A percentile compares a stretch with the other conserved stretches of the same genome.
These are phyloP conservation scores for Thunnus maccoyii DNA, from an alignment of 2,113 vertebrate species.

Conservation along the genomic window DNA sequence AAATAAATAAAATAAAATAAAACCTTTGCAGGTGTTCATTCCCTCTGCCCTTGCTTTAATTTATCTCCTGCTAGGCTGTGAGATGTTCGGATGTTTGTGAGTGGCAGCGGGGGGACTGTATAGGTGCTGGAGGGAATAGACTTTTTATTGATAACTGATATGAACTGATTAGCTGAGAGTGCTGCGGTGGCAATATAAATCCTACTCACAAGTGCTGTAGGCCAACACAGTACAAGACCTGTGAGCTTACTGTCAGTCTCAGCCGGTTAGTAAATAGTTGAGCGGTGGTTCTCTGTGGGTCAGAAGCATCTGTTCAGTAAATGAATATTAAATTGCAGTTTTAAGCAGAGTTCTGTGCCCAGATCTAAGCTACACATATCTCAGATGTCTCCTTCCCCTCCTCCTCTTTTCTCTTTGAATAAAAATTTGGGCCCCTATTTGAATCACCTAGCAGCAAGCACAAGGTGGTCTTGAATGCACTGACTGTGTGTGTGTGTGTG, in stretches of 20 bases:
- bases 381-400: slow-evolving; percentile 10
- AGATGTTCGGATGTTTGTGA: slow-evolving; percentile 39
- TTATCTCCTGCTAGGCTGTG: slow-evolving; percentile 37
- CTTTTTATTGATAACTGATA: slow-evolving; percentile 68
- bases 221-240: slow-evolving; percentile 20
- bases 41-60: slow-evolving; percentile 37
- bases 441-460: too few relatives aligned
- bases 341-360: slow-evolving; percentile 18
- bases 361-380: slow-evolving; percentile 41
- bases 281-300: slow-evolving; percentile 29
- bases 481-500: too few relatives aligned
- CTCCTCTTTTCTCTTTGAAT: neutral
- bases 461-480: too few relatives aligned
- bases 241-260: slow-evolving; percentile 34
- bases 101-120: slow-evolving; percentile 15
- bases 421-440: too few relatives aligned
- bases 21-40: slow-evolving; percentile 43
- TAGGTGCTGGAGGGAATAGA: slow-evolving; percentile 13
- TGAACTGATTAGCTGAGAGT: slow-evolving; percentile 57
- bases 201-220: slow-evolving; percentile 4
- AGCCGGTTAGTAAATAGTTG: slow-evolving; percentile 21
- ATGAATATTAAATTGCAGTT: slow-evolving; percentile 55
- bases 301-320: slow-evolving; percentile 47
- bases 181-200: slow-evolving; percentile 43
- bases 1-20: slow-evolving; percentile 9